These are phyloP conservation scores for Leptopilina drosophilae DNA, from an alignment of 2,888 invertebrate species.

Conservation along the genomic window DNA sequence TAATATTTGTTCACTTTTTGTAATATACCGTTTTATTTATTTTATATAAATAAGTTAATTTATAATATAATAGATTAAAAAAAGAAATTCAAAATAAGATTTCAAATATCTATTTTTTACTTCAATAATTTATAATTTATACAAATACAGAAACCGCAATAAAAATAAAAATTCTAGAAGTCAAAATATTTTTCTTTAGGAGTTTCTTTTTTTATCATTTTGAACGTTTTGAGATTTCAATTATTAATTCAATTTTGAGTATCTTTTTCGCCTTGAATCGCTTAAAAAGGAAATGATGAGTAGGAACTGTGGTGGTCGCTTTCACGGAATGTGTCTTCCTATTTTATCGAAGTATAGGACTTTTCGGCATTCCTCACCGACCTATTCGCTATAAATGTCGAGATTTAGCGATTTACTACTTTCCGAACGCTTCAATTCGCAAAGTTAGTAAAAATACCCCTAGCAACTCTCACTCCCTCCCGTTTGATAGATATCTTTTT, in stretches of 20 bases:
- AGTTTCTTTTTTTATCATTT: background rate
- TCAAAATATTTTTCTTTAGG: too few species aligned
- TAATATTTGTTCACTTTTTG: too few species aligned
- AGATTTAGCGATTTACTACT: slow-evolving; percentile 16
- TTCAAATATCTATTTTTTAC: too few species aligned
- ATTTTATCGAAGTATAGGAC: slow-evolving; percentile 19
- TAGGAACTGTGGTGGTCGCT: slow-evolving; percentile 13
- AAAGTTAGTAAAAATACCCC: background rate
- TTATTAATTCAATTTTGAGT: background rate
- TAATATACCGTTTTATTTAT: too few species aligned
- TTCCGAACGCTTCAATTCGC: background rate
- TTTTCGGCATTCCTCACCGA: slow-evolving; percentile 21
- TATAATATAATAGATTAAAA: too few species aligned
- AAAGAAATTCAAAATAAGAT: too few species aligned
- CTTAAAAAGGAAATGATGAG: slow-evolving; percentile 18
- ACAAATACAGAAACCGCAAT: too few species aligned
- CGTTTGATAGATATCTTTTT: background rate
- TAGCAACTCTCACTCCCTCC: too few species aligned
- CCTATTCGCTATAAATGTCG: background rate
- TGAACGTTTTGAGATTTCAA: background rate
- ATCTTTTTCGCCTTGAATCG: slow-evolving; percentile 10
- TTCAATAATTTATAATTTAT: too few species aligned
- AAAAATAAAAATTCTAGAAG: too few species aligned
- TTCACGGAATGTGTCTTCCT: slow-evolving; percentile 24
- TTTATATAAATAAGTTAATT: too few species aligned